Conservation (phyloP, 2,888 invertebrate genomes). For the Eilema depressum region DNA sequence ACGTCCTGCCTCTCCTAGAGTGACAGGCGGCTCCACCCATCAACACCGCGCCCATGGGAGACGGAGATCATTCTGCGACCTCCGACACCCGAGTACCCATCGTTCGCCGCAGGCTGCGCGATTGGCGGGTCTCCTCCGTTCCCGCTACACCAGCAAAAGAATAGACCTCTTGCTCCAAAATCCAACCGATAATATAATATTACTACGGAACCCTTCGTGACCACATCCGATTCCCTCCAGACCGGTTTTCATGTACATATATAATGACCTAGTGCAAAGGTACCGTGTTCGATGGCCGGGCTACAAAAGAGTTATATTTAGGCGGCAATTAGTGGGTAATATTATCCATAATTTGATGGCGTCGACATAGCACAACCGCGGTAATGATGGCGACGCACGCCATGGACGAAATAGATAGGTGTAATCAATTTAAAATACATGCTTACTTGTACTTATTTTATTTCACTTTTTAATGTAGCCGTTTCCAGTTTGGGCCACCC, state of each 20-base stretch:
- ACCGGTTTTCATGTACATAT: neutral
- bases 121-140: too few species aligned
- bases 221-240: neutral
- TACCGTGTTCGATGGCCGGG: neutral
- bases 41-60: too few species aligned
- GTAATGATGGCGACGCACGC: constrained; percentile 22
- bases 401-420: neutral
- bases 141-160: too few species aligned
- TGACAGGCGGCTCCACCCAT: too few species aligned
- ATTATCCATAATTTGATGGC: constrained; percentile 19
- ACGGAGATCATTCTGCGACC: too few species aligned
- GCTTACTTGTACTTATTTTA: neutral
- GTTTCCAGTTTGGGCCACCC: too few species aligned
- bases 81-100: too few species aligned
- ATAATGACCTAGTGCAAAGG: constrained; percentile 2
- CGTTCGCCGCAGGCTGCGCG: too few species aligned
- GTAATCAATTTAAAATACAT: constrained; percentile 5
- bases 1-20: too few species aligned
- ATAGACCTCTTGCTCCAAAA: too few species aligned
- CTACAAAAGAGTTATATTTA: neutral
- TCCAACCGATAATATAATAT: too few species aligned
- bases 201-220: neutral
- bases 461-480: too few species aligned
- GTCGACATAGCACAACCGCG: neutral
- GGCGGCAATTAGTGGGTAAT: constrained; percentile 15